Evolutionary conservation across 2,888 invertebrate species (phyloP).

Genomic region (Xanthorhoe designata): DNA sequence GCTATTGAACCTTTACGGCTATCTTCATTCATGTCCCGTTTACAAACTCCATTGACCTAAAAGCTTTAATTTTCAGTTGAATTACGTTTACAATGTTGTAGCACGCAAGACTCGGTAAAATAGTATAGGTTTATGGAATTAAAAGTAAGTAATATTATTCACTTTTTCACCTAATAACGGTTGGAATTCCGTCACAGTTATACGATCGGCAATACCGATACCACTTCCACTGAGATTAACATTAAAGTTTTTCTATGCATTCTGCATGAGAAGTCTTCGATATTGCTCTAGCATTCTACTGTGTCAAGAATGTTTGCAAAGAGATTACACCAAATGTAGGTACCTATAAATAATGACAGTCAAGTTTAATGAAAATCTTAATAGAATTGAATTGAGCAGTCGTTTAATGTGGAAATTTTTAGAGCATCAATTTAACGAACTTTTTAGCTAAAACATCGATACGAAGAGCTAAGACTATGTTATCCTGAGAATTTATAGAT

Average conservation of each 20-base stretch:
- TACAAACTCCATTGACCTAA: constrained; percentile 34
- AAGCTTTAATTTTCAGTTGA: constrained; percentile 47
- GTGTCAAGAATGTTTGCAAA: not conserved
- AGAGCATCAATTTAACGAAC: no score
- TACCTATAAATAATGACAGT: no score
- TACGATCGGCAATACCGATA: constrained; percentile 18
- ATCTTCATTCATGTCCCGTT: constrained; percentile 6
- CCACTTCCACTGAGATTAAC: constrained; percentile 16
- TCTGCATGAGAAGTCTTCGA: constrained; percentile 15
- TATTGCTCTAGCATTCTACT: constrained; percentile 1
- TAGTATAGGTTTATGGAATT: constrained; percentile 31
- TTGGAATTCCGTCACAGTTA: constrained; percentile 40
- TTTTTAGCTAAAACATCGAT: no score
- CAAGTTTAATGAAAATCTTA: no score
- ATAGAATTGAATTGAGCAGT: no score
- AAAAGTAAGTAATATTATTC: constrained; percentile 35
- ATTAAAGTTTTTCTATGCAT: constrained; percentile 27
- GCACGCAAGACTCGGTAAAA: constrained; percentile 53
- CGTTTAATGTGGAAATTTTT: no score
- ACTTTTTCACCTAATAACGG: constrained; percentile 41
- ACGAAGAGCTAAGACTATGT: no score
- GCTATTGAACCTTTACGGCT: constrained; percentile 12
- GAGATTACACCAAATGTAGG: no score
- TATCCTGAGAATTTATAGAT: no score
- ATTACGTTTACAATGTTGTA: constrained; percentile 45